Evolutionary conservation across 2,888 invertebrate species (phyloP).

Genomic region (Sarcophaga rosellei): DNA sequence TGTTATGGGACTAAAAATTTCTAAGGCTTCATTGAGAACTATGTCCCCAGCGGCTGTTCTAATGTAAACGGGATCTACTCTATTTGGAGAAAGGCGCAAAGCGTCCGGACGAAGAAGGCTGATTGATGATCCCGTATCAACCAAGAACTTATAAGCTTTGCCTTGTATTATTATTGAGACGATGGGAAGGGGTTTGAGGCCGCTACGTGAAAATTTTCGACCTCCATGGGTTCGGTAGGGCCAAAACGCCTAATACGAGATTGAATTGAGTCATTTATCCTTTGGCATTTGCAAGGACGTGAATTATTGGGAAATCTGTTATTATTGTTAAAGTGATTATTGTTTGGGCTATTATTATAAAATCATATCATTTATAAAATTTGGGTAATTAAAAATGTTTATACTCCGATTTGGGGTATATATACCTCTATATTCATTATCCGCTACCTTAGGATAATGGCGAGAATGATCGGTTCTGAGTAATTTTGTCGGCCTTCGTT

Average conservation of each 20-base stretch:
- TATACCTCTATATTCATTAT: not conserved
- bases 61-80: not conserved
- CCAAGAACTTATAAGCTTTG: not conserved
- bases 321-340: not conserved
- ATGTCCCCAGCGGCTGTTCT: constrained; percentile 8
- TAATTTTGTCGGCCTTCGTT: not conserved
- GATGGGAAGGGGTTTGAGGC: not conserved
- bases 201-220: not conserved
- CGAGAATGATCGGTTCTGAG: not conserved
- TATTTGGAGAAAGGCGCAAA: not conserved
- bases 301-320: not conserved
- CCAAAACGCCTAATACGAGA: constrained; percentile 3
- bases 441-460: not conserved
- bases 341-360: not conserved
- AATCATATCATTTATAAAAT: no score
- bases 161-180: not conserved
- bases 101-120: not conserved
- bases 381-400: not conserved
- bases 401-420: not conserved
- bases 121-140: constrained; percentile 1
- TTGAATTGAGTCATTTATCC: constrained; percentile 2
- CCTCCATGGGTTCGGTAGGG: not conserved
- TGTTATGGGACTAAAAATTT: not conserved
- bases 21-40: not conserved
- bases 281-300: not conserved